Base-by-base conservation (phyloP, 64 coral and sea anemone genomes). In the Montipora cactus region DNA sequence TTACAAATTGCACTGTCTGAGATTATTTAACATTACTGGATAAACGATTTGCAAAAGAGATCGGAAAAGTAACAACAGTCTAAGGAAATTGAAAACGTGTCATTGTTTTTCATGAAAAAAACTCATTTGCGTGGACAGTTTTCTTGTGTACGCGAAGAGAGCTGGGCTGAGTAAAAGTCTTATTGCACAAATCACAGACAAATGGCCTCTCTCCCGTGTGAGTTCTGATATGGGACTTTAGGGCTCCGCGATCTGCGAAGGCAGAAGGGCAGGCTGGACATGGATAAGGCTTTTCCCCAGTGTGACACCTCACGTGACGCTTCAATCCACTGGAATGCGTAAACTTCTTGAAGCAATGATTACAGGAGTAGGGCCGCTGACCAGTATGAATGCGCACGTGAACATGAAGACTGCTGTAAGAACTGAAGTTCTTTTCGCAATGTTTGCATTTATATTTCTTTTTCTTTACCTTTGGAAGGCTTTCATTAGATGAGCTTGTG, bases 241-340 rank as follows among this genome's bases (percentile, higher is more conserved):
- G 73, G 52, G 93, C 93, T 67, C 93, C 93, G 21, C 93, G 88
- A 80, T 95, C 93, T 50, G 93, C 93, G 49, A 95, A 95, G n/a
- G 93, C 93, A 49, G 93, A 85, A 22, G 93, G 88, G 81, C 93
- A 95, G 1, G 89, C 28, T 5, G 93, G 93, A 73, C 93, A 95
- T 58, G 93, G 88, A 67, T 95, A 95, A 7, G 93, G 93, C 22
- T 89, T 89, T 47, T 95, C 93, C 44, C 93, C 93, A 7, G 93
- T 95, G 69, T 95, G 93, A 51, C 93, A 95, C 84, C 93, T 90
- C 46, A 95, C 93, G 71, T 95, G 93, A 86, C 93, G 93, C 69
- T 95, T 95, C 45, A 95, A 86, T 22, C 93, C 93, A 77, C 93
- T 95, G 44, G 93, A 89, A 77, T 95, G 93, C 12, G 93, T 95